phyloP scores from a whole-genome alignment of 1,140 invertebrate genomes.

The Augochlora pura region DNA sequence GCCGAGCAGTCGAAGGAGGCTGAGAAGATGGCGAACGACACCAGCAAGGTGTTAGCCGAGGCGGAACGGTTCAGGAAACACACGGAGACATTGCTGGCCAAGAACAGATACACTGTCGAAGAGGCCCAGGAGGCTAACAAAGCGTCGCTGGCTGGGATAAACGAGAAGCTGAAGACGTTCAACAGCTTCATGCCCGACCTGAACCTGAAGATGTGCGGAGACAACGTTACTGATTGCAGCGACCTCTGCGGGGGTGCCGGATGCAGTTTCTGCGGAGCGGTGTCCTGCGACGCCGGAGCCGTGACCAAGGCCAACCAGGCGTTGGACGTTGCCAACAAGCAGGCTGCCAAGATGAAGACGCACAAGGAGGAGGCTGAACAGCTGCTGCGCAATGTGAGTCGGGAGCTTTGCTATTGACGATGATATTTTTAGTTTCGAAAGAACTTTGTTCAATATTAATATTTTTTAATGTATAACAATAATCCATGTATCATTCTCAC shows the following conservation, averaged over 20 bases:
- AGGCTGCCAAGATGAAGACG: conserved; percentile 88
- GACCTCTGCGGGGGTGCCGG: conserved; percentile 95
- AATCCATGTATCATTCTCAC: conserved; percentile 5
- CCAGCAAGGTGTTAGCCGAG: conserved; percentile 83
- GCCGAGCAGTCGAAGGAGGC: conserved; percentile 85
- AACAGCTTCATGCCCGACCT: conserved; percentile 89
- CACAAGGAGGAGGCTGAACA: conserved; percentile 90
- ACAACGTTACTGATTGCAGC: conserved; percentile 92
- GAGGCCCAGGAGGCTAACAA: conserved; percentile 86
- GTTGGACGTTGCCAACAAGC: conserved; percentile 90
- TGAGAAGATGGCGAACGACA: conserved; percentile 83
- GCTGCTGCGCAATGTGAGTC: conserved; percentile 83
- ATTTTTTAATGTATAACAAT: too few relatives aligned
- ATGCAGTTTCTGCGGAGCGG: conserved; percentile 93
- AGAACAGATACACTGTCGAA: conserved; percentile 86
- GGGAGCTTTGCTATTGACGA: too few relatives aligned
- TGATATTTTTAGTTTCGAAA: too few relatives aligned
- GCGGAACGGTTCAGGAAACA: conserved; percentile 91
- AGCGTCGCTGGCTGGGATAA: conserved; percentile 84
- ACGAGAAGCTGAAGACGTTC: conserved; percentile 84
- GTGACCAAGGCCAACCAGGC: conserved; percentile 92
- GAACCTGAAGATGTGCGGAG: conserved; percentile 95
- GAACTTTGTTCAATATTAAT: too few relatives aligned
- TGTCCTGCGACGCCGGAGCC: conserved; percentile 94
- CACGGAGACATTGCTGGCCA: conserved; percentile 89